Evolutionary conservation across 2,888 invertebrate species (phyloP).

Genomic region (Sphaeridia pumilis): DNA sequence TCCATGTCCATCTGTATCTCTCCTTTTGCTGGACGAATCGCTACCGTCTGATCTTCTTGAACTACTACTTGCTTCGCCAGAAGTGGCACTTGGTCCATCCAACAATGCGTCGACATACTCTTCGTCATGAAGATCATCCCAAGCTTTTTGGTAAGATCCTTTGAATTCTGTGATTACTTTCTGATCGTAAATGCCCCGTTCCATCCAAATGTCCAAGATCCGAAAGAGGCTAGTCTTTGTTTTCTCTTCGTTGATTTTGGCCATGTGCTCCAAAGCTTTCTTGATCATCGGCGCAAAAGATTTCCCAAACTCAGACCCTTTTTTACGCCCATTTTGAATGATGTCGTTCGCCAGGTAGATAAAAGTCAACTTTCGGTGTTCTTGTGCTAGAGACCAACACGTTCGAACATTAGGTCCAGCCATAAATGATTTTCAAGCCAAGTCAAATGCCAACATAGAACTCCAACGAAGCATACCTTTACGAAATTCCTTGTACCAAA

Average conservation of each 20-base stretch:
- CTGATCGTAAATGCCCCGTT: slow-evolving; percentile 75
- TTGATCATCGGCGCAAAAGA: slow-evolving; percentile 62
- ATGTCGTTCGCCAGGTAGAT: slow-evolving; percentile 99
- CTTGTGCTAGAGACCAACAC: slow-evolving; percentile 63
- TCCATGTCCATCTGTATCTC: slow-evolving; percentile 12
- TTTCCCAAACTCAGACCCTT: slow-evolving; percentile 87
- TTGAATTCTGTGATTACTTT: slow-evolving; percentile 69
- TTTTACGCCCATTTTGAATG: slow-evolving; percentile 96
- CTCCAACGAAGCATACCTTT: slow-evolving; percentile 56
- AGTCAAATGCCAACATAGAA: no score
- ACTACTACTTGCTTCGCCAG: not conserved
- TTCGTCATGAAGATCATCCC: slow-evolving; percentile 31
- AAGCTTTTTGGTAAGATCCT: slow-evolving; percentile 38
- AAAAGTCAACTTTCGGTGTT: slow-evolving; percentile 74
- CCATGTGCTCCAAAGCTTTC: slow-evolving; percentile 75
- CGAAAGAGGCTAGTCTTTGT: slow-evolving; percentile 67
- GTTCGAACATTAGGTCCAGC: not conserved
- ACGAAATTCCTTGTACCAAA: slow-evolving; percentile 80
- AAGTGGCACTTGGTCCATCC: not conserved
- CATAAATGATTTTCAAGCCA: not conserved
- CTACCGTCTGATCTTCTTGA: not conserved
- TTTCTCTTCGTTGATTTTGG: slow-evolving; percentile 57
- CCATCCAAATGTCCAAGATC: slow-evolving; percentile 82
- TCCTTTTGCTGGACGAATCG: not conserved
- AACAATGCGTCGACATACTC: slow-evolving; percentile 15